Base-by-base conservation (phyloP, 2,888 invertebrate species). In the Aricia artaxerxes region DNA sequence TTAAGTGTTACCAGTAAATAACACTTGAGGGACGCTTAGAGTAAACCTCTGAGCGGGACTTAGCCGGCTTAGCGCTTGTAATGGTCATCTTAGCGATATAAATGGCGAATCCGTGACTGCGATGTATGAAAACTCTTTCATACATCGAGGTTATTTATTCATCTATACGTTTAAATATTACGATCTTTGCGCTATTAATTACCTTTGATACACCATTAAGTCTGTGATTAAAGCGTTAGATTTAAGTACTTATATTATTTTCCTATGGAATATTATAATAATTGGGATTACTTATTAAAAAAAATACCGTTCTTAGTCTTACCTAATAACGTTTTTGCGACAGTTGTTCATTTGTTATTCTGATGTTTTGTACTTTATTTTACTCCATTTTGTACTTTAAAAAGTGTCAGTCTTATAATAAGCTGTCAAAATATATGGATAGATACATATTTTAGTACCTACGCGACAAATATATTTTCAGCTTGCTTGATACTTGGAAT, bases 101-200 rank as follows among this genome's bases (percentile, higher is more conserved):
- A 87, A 89, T 89, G 88, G 85, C 82, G 79, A 80, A 81, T 83
- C 79, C 88, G 88, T 88, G 88, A 88, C 87, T 83, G 53, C 78
- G 78, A 75, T n/a, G n/a, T n/a, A n/a, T n/a, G n/a, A n/a, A n/a
- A n/a, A n/a, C 44, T 75, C 60, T 73, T 72, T 78, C 78, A 53
- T 73, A 78, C 61, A 76, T 49, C 73, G 78, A 44, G 13, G 40
- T 78, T 49, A 73, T 60, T 78, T 57, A 72, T 69, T 61, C 57
- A 16, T 76, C 31, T 53, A 57, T 76, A 44, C 44, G 61, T 44
- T 78, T 78, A 61, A 60, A 40, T 78, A 76, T 57, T 76, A 57
- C 5, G 5, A 57, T 57, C 2, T 60, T 24, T 40, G 24, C 60
- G 60, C 38, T 60, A 75, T 78, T 78, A 75, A 78, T 76, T 35